Conservation (phyloP, 2,888 invertebrate genomes). For the Exocentrus adspersus region DNA sequence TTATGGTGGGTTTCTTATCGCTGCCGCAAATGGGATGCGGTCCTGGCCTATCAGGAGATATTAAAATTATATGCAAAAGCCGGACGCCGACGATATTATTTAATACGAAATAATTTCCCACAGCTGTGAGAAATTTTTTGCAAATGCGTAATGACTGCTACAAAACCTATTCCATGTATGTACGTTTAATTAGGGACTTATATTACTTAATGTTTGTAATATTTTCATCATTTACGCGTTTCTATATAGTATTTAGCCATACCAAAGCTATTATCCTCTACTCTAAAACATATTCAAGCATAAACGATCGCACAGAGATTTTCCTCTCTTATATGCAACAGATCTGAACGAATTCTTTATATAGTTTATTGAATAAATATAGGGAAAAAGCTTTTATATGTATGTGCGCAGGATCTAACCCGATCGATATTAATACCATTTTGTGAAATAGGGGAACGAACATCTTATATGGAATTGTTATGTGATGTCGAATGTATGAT, state of each 20-base stretch:
- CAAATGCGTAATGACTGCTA: too few relatives aligned
- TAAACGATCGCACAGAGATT: neutral
- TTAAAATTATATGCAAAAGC: slow-evolving; percentile 1
- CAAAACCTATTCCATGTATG: too few relatives aligned
- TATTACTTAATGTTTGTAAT: too few relatives aligned
- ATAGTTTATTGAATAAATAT: slow-evolving; percentile 1
- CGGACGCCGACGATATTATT: too few relatives aligned
- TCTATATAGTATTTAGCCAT: neutral
- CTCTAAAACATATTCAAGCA: neutral
- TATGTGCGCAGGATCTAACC: neutral
- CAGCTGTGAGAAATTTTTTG: neutral
- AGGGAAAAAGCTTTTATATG: slow-evolving; percentile 1
- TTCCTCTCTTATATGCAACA: neutral
- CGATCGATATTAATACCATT: slow-evolving; percentile 1
- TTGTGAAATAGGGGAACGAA: neutral
- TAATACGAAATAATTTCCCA: too few relatives aligned
- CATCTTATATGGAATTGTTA: too few relatives aligned
- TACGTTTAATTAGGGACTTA: too few relatives aligned
- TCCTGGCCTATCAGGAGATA: neutral
- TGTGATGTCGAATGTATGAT: too few relatives aligned
- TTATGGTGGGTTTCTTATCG: slow-evolving; percentile 5
- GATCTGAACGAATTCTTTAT: neutral
- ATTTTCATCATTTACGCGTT: neutral
- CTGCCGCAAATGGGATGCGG: neutral
- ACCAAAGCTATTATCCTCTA: neutral